Evolutionary conservation across 2,797 vertebrate genomes (phyloP).

Genomic region (Tokudaia tokunoshimensis): DNA sequence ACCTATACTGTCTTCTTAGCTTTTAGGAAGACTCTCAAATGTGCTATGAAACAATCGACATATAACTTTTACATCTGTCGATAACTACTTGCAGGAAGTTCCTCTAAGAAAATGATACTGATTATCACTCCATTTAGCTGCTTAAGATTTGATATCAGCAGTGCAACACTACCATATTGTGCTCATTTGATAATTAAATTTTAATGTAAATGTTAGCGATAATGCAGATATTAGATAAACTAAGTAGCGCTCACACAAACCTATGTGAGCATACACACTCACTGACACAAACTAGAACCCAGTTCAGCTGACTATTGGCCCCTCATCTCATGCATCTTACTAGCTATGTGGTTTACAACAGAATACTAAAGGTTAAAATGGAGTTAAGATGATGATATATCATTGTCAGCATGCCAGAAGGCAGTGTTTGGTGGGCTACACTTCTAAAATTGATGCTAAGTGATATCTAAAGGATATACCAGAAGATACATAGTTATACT

Average conservation of each 20-base stretch:
- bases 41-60: conserved; percentile 63
- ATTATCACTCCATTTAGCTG: conserved; percentile 64
- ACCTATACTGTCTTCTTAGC: conserved; percentile 60
- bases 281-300: conserved; percentile 64
- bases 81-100: conserved; percentile 49
- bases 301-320: conserved; percentile 71
- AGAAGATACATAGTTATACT: neutral
- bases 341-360: neutral
- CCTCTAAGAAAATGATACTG: conserved; percentile 63
- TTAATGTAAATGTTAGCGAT: conserved; percentile 68
- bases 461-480: neutral
- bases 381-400: conserved; percentile 53
- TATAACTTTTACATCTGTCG: conserved; percentile 48
- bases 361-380: conserved; percentile 27
- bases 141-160: conserved; percentile 78
- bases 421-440: conserved; percentile 13
- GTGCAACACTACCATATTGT: conserved; percentile 69
- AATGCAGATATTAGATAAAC: conserved; percentile 76
- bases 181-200: conserved; percentile 70
- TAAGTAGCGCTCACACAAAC: conserved; percentile 68
- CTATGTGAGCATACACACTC: neutral
- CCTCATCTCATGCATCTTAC: conserved; percentile 54
- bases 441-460: conserved; percentile 60
- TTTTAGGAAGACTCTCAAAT: conserved; percentile 66
- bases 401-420: conserved; percentile 39